Conservation (phyloP, 2,888 invertebrate species). For the Stenurella melanura region DNA sequence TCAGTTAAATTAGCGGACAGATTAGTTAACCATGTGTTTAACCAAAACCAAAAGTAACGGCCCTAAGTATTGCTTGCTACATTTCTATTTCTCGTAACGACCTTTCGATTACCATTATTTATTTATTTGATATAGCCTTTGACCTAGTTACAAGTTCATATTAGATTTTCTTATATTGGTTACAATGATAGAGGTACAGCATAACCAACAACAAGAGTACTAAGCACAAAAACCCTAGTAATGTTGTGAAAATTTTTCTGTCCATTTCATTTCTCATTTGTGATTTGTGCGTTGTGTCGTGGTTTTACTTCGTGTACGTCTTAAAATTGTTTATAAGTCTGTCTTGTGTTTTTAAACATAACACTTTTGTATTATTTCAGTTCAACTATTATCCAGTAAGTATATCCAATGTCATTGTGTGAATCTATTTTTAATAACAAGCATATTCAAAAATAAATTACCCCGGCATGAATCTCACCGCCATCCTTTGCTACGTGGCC, state of each 20-base stretch:
- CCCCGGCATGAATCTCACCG: conserved; percentile 45
- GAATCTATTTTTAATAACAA: conserved; percentile 44
- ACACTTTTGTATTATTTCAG: background rate
- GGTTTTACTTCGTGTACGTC: conserved; percentile 20
- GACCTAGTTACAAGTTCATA: no score
- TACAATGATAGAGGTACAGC: background rate
- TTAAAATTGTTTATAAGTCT: conserved; percentile 19
- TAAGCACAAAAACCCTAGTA: background rate
- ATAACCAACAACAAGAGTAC: background rate
- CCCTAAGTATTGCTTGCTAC: no score
- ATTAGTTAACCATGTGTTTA: no score
- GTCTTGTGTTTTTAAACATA: conserved; percentile 15
- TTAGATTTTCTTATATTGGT: background rate
- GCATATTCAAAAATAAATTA: conserved; percentile 40
- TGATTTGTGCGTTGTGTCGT: conserved; percentile 21
- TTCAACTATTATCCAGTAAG: background rate
- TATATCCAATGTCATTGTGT: background rate
- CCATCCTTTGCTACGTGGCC: conserved; percentile 50
- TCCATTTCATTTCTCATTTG: conserved; percentile 10
- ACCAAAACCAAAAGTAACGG: no score
- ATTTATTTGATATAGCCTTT: no score
- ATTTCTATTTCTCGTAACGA: no score
- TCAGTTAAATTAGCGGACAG: no score
- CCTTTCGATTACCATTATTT: no score
- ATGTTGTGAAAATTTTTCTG: conserved; percentile 5